Conservation (phyloP, 2,888 invertebrate species). For the Apoda limacodes region DNA sequence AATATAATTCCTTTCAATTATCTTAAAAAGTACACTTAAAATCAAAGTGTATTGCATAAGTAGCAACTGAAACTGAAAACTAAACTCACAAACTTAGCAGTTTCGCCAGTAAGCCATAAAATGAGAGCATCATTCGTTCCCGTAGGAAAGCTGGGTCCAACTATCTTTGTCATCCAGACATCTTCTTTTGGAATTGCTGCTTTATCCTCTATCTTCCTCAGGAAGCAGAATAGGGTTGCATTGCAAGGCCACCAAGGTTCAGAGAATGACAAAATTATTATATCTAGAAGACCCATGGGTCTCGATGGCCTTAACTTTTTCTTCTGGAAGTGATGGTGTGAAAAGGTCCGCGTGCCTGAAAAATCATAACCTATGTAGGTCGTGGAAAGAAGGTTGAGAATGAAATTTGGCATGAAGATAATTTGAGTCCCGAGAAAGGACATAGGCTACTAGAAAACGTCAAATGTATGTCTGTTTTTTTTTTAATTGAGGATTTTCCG, state of each 20-base stretch:
- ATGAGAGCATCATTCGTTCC: conserved; percentile 21
- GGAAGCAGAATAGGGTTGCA: conserved; percentile 1
- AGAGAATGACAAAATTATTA: conserved; percentile 74
- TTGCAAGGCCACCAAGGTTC: conserved; percentile 70
- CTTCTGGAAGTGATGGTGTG: conserved; percentile 57
- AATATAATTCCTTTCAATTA: no score
- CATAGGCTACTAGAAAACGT: no score
- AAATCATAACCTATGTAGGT: conserved; percentile 6
- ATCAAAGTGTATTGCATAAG: no score
- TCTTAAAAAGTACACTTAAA: no score
- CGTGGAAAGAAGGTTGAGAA: no score
- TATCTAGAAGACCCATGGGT: conserved; percentile 74
- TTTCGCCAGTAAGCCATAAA: conserved; percentile 22
- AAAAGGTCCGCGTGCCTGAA: conserved; percentile 56
- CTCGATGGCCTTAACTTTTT: conserved; percentile 66
- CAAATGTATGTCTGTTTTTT: no score
- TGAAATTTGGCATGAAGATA: no score
- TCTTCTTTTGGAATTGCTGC: conserved; percentile 2
- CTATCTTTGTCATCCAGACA: conserved; percentile 12
- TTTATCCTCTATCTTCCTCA: conserved; percentile 12
- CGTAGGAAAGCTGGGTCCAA: conserved; percentile 39
- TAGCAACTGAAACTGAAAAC: no score
- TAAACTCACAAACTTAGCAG: conserved; percentile 18
- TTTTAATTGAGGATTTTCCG: no score
- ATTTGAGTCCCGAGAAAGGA: no score